Conservation (phyloP, 1,140 invertebrate species). For the Caenorhabditis latens region DNA sequence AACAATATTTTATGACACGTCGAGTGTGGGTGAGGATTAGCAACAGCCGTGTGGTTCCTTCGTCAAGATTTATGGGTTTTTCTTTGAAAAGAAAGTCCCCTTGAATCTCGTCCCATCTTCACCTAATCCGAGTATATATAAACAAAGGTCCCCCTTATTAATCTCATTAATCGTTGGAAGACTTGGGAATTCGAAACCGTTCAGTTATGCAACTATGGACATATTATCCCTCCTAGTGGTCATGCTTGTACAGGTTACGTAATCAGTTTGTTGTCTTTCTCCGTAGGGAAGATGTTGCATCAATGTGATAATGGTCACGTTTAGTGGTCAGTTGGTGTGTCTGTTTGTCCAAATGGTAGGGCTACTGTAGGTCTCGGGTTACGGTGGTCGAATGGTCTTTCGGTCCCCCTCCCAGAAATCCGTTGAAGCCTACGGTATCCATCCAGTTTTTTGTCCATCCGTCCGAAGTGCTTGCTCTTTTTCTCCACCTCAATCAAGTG, state of each 20-base stretch:
- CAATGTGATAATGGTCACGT: too few species aligned
- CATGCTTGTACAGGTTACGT: neutral
- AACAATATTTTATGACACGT: conserved; percentile 46
- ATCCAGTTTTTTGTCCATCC: conserved; percentile 1
- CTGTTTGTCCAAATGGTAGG: too few species aligned
- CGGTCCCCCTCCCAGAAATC: too few species aligned
- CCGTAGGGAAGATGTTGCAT: neutral
- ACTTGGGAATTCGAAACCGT: too few species aligned
- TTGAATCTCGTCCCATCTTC: too few species aligned
- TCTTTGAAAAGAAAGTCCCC: too few species aligned
- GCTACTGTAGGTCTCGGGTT: too few species aligned
- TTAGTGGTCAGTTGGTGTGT: neutral
- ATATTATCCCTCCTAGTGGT: neutral
- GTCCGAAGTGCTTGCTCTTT: neutral
- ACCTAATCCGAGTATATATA: conserved; percentile 24
- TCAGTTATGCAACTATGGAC: neutral
- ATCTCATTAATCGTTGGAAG: neutral
- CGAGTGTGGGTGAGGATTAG: neutral
- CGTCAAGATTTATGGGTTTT: neutral
- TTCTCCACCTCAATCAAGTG: neutral
- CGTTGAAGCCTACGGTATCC: too few species aligned
- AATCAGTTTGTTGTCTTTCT: neutral
- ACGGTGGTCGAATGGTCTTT: too few species aligned
- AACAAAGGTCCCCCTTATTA: neutral
- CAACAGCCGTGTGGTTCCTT: neutral